Percentiles rank a stretch among this genome's conserved stretches.
phyloP scores from a whole-genome alignment of 2,888 invertebrate genomes.

The Drosophila flavopinicola region DNA sequence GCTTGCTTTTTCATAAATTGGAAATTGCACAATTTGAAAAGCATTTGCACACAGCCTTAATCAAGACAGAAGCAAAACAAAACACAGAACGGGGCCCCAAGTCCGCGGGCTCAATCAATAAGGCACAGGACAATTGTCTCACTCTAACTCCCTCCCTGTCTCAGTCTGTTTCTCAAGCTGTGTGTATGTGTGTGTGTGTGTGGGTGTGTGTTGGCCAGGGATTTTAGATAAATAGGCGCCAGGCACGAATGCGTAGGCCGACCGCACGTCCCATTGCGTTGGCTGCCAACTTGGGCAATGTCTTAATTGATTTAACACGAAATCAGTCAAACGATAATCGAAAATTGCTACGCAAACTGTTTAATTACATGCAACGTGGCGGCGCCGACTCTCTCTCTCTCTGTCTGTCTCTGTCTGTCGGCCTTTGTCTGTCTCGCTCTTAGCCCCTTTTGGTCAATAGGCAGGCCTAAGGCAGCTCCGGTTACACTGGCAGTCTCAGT shows the following conservation, averaged over 20 bases:
- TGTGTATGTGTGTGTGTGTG: slow-evolving; percentile 11
- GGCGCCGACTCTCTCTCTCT: neutral
- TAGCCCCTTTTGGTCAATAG: slow-evolving; percentile 44
- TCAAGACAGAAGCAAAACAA: slow-evolving; percentile 39
- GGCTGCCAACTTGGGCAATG: slow-evolving; percentile 62
- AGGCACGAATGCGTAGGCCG: slow-evolving; percentile 55
- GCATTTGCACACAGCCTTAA: slow-evolving; percentile 44
- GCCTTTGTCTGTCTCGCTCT: neutral
- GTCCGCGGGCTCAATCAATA: slow-evolving; percentile 60
- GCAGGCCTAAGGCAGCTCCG: slow-evolving; percentile 26
- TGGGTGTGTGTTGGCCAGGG: slow-evolving; percentile 49
- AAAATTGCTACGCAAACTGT: slow-evolving; percentile 80
- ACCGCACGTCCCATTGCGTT: slow-evolving; percentile 55
- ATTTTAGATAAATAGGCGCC: slow-evolving; percentile 72
- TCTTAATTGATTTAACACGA: slow-evolving; percentile 80
- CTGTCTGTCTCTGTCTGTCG: neutral
- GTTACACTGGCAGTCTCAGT: slow-evolving; percentile 20
- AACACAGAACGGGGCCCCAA: slow-evolving; percentile 12
- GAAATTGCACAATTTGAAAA: slow-evolving; percentile 63
- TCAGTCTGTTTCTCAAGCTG: neutral
- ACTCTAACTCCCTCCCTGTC: slow-evolving; percentile 6
- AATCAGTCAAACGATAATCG: slow-evolving; percentile 81
- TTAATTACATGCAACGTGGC: slow-evolving; percentile 78
- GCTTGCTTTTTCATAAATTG: slow-evolving; percentile 66
- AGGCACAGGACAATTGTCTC: slow-evolving; percentile 50